A percentile compares a stretch with the other conserved stretches of the same genome.
phyloP scores from a whole-genome alignment of 35 echinoderm and acorn worm species.

The Eucidaris tribuloides region DNA sequence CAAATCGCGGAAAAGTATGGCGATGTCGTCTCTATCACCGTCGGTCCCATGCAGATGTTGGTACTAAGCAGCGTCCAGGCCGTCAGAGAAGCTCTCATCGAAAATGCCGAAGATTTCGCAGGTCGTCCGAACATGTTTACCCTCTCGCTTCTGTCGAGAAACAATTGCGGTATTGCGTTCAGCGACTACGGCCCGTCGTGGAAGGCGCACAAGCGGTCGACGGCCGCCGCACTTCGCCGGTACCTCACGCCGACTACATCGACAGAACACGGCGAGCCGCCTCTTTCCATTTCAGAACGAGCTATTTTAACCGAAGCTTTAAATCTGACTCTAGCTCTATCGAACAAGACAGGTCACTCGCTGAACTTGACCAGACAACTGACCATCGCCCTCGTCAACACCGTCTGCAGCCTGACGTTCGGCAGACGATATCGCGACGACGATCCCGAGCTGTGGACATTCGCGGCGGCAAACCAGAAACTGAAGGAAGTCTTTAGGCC shows the following conservation, averaged over 20 bases:
- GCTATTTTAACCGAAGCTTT: conserved; percentile 42
- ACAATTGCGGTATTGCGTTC: conserved; percentile 69
- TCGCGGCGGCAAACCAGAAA: conserved; percentile 58
- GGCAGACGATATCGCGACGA: conserved; percentile 48
- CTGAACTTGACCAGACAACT: conserved; percentile 32
- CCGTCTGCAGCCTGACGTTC: conserved; percentile 66
- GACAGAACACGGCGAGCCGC: not conserved
- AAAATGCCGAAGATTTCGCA: conserved; percentile 44
- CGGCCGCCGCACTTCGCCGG: conserved; percentile 30
- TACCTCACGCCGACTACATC: conserved; percentile 10
- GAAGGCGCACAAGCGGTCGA: conserved; percentile 37
- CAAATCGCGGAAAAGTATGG: conserved; percentile 22
- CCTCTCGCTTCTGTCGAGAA: conserved; percentile 51
- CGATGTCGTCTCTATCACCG: conserved; percentile 5
- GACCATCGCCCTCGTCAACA: conserved; percentile 50
- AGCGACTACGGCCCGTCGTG: conserved; percentile 51
- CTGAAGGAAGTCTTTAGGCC: conserved; percentile 63
- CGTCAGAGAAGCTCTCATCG: conserved; percentile 68
- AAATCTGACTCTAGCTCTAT: not conserved
- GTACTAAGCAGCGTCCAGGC: conserved; percentile 39
- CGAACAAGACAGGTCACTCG: not conserved
- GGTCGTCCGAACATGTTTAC: conserved; percentile 67
- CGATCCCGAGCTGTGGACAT: conserved; percentile 56
- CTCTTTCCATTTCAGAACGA: conserved; percentile 16
- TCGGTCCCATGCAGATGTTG: conserved; percentile 26